Percentiles rank a stretch among this genome's conserved stretches.
Conservation (phyloP, 2,888 invertebrate genomes). For the Microctonus hyperodae region DNA sequence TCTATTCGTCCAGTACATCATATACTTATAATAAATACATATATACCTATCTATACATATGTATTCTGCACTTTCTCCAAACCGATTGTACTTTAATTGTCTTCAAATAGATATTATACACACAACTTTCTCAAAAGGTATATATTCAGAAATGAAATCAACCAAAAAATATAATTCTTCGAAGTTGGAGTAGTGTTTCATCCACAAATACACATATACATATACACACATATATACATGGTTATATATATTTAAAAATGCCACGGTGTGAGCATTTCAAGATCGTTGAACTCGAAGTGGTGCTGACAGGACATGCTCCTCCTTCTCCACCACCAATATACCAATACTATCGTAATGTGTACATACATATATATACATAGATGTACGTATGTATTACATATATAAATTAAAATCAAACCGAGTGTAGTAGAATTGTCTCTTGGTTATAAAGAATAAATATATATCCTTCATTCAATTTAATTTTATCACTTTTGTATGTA, state of each 20-base stretch:
- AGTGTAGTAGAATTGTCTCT: background rate
- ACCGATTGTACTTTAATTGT: slow-evolving; percentile 24
- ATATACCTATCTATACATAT: too few species aligned
- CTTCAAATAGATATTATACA: slow-evolving; percentile 11
- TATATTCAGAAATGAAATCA: background rate
- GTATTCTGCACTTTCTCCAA: background rate
- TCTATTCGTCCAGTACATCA: too few species aligned
- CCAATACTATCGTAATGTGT: too few species aligned
- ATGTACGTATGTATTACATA: too few species aligned
- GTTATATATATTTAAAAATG: slow-evolving; percentile 31
- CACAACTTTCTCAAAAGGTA: slow-evolving; percentile 24
- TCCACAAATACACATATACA: background rate
- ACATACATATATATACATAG: slow-evolving; percentile 22
- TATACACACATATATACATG: slow-evolving; percentile 22
- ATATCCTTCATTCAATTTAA: slow-evolving; percentile 39
- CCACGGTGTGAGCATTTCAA: slow-evolving; percentile 47
- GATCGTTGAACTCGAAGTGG: slow-evolving; percentile 60
- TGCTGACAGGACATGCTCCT: slow-evolving; percentile 52
- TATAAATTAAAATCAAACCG: too few species aligned
- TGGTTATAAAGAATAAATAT: slow-evolving; percentile 37
- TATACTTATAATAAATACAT: too few species aligned
- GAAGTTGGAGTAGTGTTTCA: background rate
- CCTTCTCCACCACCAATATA: slow-evolving; percentile 39
- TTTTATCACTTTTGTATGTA: slow-evolving; percentile 31
- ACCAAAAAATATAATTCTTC: slow-evolving; percentile 11